A percentile compares a stretch with the other conserved stretches of the same genome.
These are phyloP conservation scores for Sarcophaga rosellei DNA, from an alignment of 2,888 invertebrate species.

Conservation along the genomic window DNA sequence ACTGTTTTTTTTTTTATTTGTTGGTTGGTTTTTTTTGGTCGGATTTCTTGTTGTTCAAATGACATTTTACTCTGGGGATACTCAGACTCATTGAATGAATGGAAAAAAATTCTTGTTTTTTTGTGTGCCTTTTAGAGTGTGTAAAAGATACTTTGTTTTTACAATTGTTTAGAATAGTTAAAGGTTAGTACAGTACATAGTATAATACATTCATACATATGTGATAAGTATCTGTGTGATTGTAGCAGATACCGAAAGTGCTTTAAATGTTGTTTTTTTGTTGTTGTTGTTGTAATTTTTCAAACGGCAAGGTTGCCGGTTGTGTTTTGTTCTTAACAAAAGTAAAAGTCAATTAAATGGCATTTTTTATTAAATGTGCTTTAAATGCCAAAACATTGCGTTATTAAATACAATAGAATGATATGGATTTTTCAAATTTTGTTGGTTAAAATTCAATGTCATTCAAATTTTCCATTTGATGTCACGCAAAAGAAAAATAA, in stretches of 20 bases:
- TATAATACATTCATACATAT: neutral
- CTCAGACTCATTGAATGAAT: slow-evolving; percentile 45
- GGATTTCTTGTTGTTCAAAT: slow-evolving; percentile 21
- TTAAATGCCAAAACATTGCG: slow-evolving; percentile 1
- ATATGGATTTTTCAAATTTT: no score
- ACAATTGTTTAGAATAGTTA: neutral
- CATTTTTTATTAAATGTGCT: slow-evolving; percentile 5
- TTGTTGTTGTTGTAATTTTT: neutral
- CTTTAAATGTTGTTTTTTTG: neutral
- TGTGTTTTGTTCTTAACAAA: slow-evolving; percentile 26
- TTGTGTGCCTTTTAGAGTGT: neutral
- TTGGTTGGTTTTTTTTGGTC: neutral
- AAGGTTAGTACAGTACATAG: neutral
- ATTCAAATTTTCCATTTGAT: no score
- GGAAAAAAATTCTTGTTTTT: neutral
- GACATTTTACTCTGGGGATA: slow-evolving; percentile 49
- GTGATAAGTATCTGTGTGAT: neutral
- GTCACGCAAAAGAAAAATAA: no score
- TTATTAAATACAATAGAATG: neutral
- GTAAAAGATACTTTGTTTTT: slow-evolving; percentile 21
- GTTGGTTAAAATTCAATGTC: no score
- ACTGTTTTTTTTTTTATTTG: slow-evolving; percentile 6
- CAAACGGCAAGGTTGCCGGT: slow-evolving; percentile 18
- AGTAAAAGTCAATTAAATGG: slow-evolving; percentile 53
- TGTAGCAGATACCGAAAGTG: neutral